Evolutionary conservation across 1,140 invertebrate species (phyloP).

Genomic region (Anastatus disparis): DNA sequence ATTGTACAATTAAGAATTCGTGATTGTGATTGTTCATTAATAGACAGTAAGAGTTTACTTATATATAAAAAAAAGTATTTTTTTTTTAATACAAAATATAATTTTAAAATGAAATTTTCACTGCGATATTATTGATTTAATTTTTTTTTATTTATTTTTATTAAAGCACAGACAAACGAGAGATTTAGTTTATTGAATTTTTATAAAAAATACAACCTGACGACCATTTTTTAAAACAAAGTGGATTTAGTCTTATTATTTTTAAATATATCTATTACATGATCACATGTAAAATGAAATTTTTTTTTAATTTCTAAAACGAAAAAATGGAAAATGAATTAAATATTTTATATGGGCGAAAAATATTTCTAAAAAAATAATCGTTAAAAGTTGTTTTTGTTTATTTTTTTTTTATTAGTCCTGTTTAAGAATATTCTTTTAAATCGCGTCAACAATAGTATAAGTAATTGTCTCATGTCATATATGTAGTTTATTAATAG

Average conservation of each 20-base stretch:
- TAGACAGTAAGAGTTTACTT: constrained; percentile 27
- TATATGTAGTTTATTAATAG: constrained; percentile 25
- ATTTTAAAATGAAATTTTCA: constrained; percentile 15
- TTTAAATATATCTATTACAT: neutral
- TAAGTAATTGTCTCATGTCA: constrained; percentile 17
- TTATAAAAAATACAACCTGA: constrained; percentile 5
- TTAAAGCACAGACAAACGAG: no score
- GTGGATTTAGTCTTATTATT: constrained; percentile 5
- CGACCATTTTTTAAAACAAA: constrained; percentile 17
- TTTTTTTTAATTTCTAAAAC: constrained; percentile 20
- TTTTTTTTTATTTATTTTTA: constrained; percentile 14
- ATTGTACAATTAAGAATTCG: constrained; percentile 33
- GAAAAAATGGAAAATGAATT: constrained; percentile 13
- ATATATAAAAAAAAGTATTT: constrained; percentile 28
- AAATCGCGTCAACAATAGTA: neutral
- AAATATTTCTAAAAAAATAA: constrained; percentile 7
- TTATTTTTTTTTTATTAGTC: constrained; percentile 31
- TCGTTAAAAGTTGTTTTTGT: constrained; percentile 29
- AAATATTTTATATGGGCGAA: constrained; percentile 14
- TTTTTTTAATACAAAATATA: constrained; percentile 18
- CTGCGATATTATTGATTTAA: constrained; percentile 3
- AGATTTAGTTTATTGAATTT: constrained; percentile 21
- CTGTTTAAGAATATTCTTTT: neutral
- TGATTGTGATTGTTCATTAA: constrained; percentile 26
- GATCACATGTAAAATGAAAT: constrained; percentile 6